Evolutionary conservation across 2,113 vertebrate species (phyloP).

Genomic region (Bufo bufo): DNA sequence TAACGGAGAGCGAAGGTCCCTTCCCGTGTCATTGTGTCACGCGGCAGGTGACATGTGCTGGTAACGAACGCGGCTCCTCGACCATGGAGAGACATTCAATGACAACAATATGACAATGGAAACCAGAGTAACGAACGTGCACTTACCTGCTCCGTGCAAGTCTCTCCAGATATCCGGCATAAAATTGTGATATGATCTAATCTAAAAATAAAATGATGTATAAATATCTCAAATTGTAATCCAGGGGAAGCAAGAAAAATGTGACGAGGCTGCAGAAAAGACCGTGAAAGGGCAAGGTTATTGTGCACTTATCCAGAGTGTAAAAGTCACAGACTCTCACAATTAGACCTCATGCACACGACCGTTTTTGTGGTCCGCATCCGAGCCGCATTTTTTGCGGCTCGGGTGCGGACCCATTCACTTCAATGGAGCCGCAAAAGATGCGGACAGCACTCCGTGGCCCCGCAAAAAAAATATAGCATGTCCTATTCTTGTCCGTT

Average conservation of each 20-base stretch:
- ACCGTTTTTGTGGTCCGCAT: too few relatives aligned
- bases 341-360: too few relatives aligned
- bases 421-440: too few relatives aligned
- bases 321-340: too few relatives aligned
- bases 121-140: neutral
- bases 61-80: neutral
- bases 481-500: too few relatives aligned
- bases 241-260: neutral
- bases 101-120: neutral
- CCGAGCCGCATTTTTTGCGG: too few relatives aligned
- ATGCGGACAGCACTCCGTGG: too few relatives aligned
- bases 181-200: neutral
- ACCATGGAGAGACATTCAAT: neutral
- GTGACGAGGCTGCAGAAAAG: too few relatives aligned
- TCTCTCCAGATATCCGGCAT: neutral
- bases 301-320: too few relatives aligned
- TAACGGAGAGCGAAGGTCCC: neutral
- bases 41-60: neutral
- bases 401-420: too few relatives aligned
- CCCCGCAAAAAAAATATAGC: too few relatives aligned
- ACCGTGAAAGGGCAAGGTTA: too few relatives aligned
- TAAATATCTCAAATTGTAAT: neutral
- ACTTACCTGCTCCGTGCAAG: conserved; percentile 12
- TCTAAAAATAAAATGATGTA: neutral
- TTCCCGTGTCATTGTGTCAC: conserved; percentile 4